Base-by-base conservation (phyloP, 2,797 vertebrate species). In the Perdix hodgsoniae region DNA sequence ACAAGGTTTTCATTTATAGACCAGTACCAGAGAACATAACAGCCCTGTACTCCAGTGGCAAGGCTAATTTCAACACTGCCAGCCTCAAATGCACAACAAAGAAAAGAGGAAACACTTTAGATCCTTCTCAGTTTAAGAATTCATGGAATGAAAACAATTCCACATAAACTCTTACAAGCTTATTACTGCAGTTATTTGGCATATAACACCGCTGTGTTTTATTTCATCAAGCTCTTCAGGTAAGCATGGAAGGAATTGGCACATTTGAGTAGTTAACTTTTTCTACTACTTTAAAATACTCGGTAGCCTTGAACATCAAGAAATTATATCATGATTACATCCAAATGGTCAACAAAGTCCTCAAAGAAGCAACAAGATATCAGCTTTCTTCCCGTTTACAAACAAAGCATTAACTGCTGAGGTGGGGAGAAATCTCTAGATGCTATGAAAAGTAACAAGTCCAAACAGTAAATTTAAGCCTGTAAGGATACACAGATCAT, bases 61-160 rank as follows among this genome's bases (percentile, higher is more conserved):
- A 5, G 57, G 4, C 10, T 73, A 52, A 47, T 31, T 75, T 50
- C 73, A 70, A 35, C 35, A 86, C 54, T 8, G 3, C 29, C 82
- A 85, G 21, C 26, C 45, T 37, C 16, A 5, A 56, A 54, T 17
- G 35, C 66, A 50, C 2, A 6, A 26, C 13, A 63, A 60, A 83
- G 12, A 2, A 4, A 17, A 11, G n/a, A 90, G 14, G 42, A 86
- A 90, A 88, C 1, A 1, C 16, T 59, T 45, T 52, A 73, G 79
- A 77, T 54, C 64, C 26, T 88, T 59, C 33, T 24, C 2, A 1
- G 66, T 47, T 91, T 72, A 88, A 61, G 70, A 92, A 92, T 86
- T n/a, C 50, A 60, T 17, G 63, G 94, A 96, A 96, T 75, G 45
- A 91, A 94, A 94, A 90, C 50, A 87, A 92, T 86, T 86, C 45